Base-by-base conservation (phyloP, 1,140 invertebrate species). In the Drosophila lacteicornis region DNA sequence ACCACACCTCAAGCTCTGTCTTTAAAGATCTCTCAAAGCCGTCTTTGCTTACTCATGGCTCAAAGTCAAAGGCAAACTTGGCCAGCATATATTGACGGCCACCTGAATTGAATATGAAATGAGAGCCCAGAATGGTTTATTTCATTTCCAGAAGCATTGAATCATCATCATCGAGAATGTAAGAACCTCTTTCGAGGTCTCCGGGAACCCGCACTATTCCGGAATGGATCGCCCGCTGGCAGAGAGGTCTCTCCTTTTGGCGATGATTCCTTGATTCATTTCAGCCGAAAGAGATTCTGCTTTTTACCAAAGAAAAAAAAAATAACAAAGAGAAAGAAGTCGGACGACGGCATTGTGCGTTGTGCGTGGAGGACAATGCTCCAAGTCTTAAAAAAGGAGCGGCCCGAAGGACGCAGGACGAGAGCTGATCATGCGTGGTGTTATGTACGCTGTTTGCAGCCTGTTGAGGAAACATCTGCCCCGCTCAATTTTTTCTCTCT, bases 381-480 rank as follows among this genome's bases (percentile, higher is more conserved):
- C 60, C 78, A 85, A 53, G 77, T 62, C 77, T 55, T 70, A 69
- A 75, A 79, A 79, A 82, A 46, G 59, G 43, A 49, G 36, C 15
- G 25, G 56, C 36, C 11, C 55, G 22, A 57, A 59, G 61, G 61
- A 42, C 73, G 65, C 43, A 81, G 65, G 60, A 74, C 68, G 56
- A 71, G 60, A 85, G 69, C 79, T 67, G 86, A 90, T 90, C 86
- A 90, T 90, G 85, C 86, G 85, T 91, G 82, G 85, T 85, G 82
- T 77, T 77, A 73, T 77, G 82, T 61, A 56, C 75, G 59, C 66
- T 69, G 61, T 15, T 80, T 84, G 70, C 81, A 88, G 85, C 79
- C 86, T 90, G 85, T 82, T 87, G 80, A 82, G 83, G 73, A 91
- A 91, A 90, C 85, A 90, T 90, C 85, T 90, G 85, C 85, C 82